Evolutionary conservation across 2,113 vertebrate genomes (phyloP), one percentile per base, ranked within the genome.

Genomic region (Aspidoscelis tigris): DNA sequence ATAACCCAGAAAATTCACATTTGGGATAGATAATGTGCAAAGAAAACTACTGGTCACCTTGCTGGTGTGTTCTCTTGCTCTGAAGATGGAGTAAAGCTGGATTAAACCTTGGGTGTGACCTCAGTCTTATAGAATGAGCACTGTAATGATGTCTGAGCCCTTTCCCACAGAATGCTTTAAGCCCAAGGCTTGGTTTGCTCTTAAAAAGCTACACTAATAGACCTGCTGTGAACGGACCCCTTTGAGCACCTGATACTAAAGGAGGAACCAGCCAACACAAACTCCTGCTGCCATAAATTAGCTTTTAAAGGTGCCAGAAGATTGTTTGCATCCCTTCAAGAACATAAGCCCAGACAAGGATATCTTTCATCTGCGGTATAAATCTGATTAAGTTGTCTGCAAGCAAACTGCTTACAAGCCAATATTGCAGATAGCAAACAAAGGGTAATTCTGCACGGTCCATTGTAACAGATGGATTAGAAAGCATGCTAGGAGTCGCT

Each of bases 271-370:
- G 18, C 11, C 24, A 53, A 55, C 44, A 39, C 2, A 12, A 81
- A 10, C 79, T 41, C 3, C 26, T 11, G 26, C n/a, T 50, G 66
- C 44, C 12, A 41, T 55, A 9, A 24, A 76, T 78, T 11, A 53
- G 75, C n/a, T 20, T 12, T 71, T n/a, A 58, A 77, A 79, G 68
- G 20, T 78, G 75, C 75, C 75, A 33, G 39, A 12, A 7, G 50
- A 43, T 70, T 84, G 50, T 78, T 84, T 84, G 50, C 26, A 26
- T 75, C 61, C 78, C 87, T 83, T 82, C 72, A 77, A 73, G 22
- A 26, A 50, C 82, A 82, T 72, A 75, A 84, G 86, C 47, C n/a
- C 72, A 61, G 81, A 76, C 55, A 3, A 24, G 33, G 73, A 84
- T 65, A 6, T 26, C n/a, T 66, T 69, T 72, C 66, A 72, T 24